Percentiles rank a stretch among this genome's conserved stretches.
Evolutionary conservation across 30 jellyfish, hydroid and myxozoan genomes (phyloP).

Genomic region (Aurelia sp.): DNA sequence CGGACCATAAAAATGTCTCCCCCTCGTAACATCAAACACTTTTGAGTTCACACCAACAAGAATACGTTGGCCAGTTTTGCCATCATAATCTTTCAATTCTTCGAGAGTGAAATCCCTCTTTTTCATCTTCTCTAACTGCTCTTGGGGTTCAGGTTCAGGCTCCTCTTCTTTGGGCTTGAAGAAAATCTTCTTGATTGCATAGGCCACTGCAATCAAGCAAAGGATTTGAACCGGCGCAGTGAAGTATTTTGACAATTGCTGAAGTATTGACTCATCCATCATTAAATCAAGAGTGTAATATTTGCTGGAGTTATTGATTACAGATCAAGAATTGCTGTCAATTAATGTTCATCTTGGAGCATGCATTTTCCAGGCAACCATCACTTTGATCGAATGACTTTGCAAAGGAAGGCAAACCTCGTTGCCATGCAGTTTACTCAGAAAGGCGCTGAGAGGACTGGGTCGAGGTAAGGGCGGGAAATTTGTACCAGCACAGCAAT

Average conservation of each 20-base stretch:
- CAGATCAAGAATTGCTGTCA: too few species aligned
- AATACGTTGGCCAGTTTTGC: slow-evolving; percentile 68
- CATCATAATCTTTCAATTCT: slow-evolving; percentile 85
- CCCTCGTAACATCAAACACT: slow-evolving; percentile 94
- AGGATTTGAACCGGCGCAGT: slow-evolving; percentile 75
- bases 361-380: too few species aligned
- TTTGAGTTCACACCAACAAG: slow-evolving; percentile 91
- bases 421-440: too few species aligned
- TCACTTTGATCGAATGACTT: too few species aligned
- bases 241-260: slow-evolving; percentile 31
- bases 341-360: too few species aligned
- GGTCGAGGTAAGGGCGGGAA: too few species aligned
- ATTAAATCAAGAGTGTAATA: too few species aligned
- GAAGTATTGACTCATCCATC: slow-evolving; percentile 21
- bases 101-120: slow-evolving; percentile 88
- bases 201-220: slow-evolving; percentile 61
- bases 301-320: too few species aligned
- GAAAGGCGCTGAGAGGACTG: too few species aligned
- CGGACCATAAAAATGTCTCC: slow-evolving; percentile 85
- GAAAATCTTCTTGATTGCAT: slow-evolving; percentile 41
- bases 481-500: too few species aligned
- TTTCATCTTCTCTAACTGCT: slow-evolving; percentile 77
- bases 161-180: slow-evolving; percentile 32
- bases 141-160: slow-evolving; percentile 59
- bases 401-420: too few species aligned